These are phyloP conservation scores for Cryptophagus acutangulus DNA, from an alignment of 2,888 invertebrate genomes.

Conservation along the genomic window DNA sequence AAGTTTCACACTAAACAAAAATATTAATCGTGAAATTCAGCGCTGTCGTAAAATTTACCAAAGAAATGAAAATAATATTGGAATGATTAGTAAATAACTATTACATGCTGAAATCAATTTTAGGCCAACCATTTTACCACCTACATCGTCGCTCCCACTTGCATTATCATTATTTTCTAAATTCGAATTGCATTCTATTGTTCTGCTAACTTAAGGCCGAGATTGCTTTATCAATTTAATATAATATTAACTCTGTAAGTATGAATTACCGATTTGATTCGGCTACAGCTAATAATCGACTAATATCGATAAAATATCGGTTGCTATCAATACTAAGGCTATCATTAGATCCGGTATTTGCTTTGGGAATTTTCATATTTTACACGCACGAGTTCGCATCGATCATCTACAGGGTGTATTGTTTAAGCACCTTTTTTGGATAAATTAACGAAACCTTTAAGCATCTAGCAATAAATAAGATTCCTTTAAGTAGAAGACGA, in stretches of 20 bases:
- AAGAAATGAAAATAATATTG: slow-evolving; percentile 7
- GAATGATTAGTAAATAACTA: slow-evolving; percentile 16
- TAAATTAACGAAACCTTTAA: no score
- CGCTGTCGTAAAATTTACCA: neutral
- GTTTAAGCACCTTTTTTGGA: no score
- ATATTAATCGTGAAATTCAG: neutral
- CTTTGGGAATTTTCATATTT: slow-evolving; percentile 15
- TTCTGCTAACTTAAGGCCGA: no score
- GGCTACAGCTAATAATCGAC: slow-evolving; percentile 27
- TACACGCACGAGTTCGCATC: slow-evolving; percentile 6
- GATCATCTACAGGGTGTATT: no score
- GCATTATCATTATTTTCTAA: no score
- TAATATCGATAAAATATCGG: slow-evolving; percentile 31
- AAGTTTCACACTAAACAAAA: slow-evolving; percentile 3
- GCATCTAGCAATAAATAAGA: no score
- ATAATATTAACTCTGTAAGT: slow-evolving; percentile 2
- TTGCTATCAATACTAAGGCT: slow-evolving; percentile 25
- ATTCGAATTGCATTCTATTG: no score
- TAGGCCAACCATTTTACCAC: slow-evolving; percentile 25
- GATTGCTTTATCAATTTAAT: no score
- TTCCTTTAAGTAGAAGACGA: no score
- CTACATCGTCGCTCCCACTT: slow-evolving; percentile 21
- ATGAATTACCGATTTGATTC: slow-evolving; percentile 26
- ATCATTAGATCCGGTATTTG: slow-evolving; percentile 25
- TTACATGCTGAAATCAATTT: slow-evolving; percentile 27